phyloP scores from a whole-genome alignment of 2,797 vertebrate species.

The Enoplosus armatus region DNA sequence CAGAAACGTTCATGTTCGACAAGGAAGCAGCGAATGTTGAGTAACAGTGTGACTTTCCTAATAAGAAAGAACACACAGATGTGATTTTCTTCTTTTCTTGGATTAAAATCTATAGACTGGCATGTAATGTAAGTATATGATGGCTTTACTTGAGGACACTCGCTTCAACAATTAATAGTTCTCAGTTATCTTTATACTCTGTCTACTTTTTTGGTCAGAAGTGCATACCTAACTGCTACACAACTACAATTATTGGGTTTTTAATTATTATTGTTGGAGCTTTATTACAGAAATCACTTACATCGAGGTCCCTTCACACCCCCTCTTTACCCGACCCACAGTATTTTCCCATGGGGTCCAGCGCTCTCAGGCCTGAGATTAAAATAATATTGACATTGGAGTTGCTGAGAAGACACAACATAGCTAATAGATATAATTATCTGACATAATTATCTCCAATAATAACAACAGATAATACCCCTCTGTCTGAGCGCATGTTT shows the following conservation, averaged over 20 bases:
- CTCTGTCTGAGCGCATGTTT: conserved; percentile 70
- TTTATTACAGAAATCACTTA: conserved; percentile 12
- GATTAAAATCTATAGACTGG: neutral
- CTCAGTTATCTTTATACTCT: no score
- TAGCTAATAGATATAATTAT: conserved; percentile 80
- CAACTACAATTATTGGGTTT: neutral
- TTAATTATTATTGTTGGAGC: conserved; percentile 7
- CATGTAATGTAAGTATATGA: neutral
- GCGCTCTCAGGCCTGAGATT: conserved; percentile 53
- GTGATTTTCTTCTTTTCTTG: neutral
- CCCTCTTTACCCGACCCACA: conserved; percentile 22
- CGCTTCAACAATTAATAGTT: neutral
- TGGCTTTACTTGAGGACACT: neutral
- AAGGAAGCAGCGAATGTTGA: conserved; percentile 34
- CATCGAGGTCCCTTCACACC: neutral
- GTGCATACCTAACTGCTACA: neutral
- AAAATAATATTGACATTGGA: conserved; percentile 81
- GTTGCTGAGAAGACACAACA: conserved; percentile 61
- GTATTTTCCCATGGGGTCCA: conserved; percentile 57
- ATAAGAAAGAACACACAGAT: conserved; percentile 23
- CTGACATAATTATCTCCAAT: conserved; percentile 73
- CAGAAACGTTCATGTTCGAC: conserved; percentile 46
- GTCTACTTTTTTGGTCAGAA: neutral
- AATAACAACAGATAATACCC: conserved; percentile 77
- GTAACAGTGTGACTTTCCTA: conserved; percentile 10